Evolutionary conservation across 1,140 invertebrate species (phyloP).

Genomic region (Aphelinus atriplicis): DNA sequence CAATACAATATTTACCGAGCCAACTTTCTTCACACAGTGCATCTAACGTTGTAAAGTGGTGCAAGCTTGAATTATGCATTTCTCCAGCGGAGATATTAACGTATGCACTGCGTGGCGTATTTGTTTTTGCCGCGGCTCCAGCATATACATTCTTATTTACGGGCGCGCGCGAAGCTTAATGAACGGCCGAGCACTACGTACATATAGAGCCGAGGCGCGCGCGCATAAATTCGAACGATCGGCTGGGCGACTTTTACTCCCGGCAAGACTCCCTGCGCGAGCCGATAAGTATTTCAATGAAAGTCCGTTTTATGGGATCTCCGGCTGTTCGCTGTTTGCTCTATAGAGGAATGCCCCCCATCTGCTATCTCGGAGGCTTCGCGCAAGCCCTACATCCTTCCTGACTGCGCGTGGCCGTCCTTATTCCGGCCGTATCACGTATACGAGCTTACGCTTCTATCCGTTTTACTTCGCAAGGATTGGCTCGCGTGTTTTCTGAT

Average conservation of each 20-base stretch:
- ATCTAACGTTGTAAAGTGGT: no score
- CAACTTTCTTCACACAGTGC: no score
- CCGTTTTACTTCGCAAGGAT: not conserved
- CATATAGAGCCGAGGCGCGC: no score
- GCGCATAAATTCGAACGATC: slow-evolving; percentile 45
- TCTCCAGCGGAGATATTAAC: slow-evolving; percentile 15
- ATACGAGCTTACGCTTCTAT: no score
- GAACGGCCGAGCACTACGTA: not conserved
- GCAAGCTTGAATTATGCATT: slow-evolving; percentile 2
- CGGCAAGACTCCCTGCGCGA: slow-evolving; percentile 33
- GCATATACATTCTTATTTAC: not conserved
- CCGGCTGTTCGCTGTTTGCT: not conserved
- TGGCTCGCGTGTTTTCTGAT: not conserved
- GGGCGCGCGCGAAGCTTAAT: not conserved
- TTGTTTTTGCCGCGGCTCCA: not conserved
- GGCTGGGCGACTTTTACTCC: slow-evolving; percentile 43
- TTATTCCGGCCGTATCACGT: not conserved
- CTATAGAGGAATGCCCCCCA: not conserved
- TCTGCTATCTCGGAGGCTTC: no score
- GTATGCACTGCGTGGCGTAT: not conserved
- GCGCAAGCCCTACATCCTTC: no score
- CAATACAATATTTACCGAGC: no score
- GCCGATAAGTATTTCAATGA: slow-evolving; percentile 53
- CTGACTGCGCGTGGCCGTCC: not conserved
- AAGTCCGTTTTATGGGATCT: slow-evolving; percentile 38